Conservation (phyloP, 2,888 invertebrate genomes). For the Leucophenga montana region DNA sequence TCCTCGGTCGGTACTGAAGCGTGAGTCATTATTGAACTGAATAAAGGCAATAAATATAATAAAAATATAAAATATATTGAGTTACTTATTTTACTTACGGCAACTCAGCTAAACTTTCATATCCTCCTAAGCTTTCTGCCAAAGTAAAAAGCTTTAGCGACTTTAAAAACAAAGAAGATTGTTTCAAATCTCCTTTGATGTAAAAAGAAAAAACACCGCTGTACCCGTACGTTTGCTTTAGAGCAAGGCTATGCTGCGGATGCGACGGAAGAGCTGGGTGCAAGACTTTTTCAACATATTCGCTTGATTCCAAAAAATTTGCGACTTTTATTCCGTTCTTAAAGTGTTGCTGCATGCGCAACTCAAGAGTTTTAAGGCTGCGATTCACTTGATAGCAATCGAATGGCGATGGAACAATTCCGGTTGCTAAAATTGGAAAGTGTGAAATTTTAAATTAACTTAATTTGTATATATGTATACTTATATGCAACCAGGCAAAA, state of each 20-base stretch:
- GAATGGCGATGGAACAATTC: constrained; percentile 95
- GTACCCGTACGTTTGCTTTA: constrained; percentile 88
- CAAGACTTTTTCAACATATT: constrained; percentile 84
- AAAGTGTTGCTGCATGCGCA: constrained; percentile 93
- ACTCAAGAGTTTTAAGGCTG: constrained; percentile 92
- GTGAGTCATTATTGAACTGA: constrained; percentile 93
- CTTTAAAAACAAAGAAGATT: constrained; percentile 83
- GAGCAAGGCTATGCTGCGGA: constrained; percentile 86
- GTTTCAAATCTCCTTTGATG: constrained; percentile 83
- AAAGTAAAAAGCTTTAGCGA: constrained; percentile 86
- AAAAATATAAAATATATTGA: background rate
- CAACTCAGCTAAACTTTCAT: constrained; percentile 93
- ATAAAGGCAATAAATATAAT: background rate
- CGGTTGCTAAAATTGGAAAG: constrained; percentile 71
- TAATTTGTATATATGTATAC: too few relatives aligned
- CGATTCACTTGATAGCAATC: constrained; percentile 95
- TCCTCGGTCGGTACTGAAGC: constrained; percentile 88
- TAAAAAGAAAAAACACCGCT: constrained; percentile 95
- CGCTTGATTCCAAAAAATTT: constrained; percentile 85
- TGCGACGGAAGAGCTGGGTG: constrained; percentile 92
- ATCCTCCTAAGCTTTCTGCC: constrained; percentile 96
- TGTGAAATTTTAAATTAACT: too few relatives aligned
- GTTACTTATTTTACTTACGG: constrained; percentile 81
- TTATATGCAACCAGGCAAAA: too few relatives aligned
- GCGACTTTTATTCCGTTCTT: constrained; percentile 85